Evolutionary conservation across 2,797 vertebrate species (phyloP).

Genomic region (Hydrocynus forskahlii): DNA sequence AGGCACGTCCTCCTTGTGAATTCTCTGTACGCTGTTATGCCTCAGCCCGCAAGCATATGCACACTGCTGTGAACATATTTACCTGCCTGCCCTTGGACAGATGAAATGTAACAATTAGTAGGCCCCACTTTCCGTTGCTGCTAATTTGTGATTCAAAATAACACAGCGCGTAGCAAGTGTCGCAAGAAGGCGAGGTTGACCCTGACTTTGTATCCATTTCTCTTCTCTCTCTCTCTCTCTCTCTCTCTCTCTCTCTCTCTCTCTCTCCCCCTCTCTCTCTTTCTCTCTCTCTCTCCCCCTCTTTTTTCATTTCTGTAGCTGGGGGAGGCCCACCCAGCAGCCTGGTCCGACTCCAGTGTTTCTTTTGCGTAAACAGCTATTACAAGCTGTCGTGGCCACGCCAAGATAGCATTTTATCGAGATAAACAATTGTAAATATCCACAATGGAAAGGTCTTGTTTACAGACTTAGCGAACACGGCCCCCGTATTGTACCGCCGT

Average conservation of each 20-base stretch:
- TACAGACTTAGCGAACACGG: slow-evolving; percentile 72
- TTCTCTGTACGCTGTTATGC: slow-evolving; percentile 76
- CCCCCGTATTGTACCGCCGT: slow-evolving; percentile 72
- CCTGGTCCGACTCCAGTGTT: slow-evolving; percentile 1
- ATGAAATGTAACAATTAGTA: slow-evolving; percentile 81
- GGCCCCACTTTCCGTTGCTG: slow-evolving; percentile 72
- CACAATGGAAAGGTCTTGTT: slow-evolving; percentile 76
- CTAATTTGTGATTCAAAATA: slow-evolving; percentile 84
- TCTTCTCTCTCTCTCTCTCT: slow-evolving; percentile 69
- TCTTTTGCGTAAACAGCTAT: slow-evolving; percentile 77
- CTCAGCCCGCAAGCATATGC: slow-evolving; percentile 76
- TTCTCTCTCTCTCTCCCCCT: slow-evolving; percentile 59
- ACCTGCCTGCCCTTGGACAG: slow-evolving; percentile 82
- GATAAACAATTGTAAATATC: slow-evolving; percentile 76
- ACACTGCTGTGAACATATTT: slow-evolving; percentile 74
- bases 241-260: slow-evolving; percentile 44
- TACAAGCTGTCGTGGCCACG: slow-evolving; percentile 71
- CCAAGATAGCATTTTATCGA: slow-evolving; percentile 75
- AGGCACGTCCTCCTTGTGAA: slow-evolving; percentile 61
- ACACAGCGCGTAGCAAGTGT: slow-evolving; percentile 76
- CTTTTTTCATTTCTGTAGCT: background rate
- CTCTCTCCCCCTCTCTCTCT: slow-evolving; percentile 54
- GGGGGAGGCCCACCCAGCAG: background rate
- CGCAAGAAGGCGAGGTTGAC: slow-evolving; percentile 82
- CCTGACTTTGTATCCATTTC: slow-evolving; percentile 77